Evolutionary conservation across 1,140 invertebrate genomes (phyloP).

Genomic region (Cylas formicarius): DNA sequence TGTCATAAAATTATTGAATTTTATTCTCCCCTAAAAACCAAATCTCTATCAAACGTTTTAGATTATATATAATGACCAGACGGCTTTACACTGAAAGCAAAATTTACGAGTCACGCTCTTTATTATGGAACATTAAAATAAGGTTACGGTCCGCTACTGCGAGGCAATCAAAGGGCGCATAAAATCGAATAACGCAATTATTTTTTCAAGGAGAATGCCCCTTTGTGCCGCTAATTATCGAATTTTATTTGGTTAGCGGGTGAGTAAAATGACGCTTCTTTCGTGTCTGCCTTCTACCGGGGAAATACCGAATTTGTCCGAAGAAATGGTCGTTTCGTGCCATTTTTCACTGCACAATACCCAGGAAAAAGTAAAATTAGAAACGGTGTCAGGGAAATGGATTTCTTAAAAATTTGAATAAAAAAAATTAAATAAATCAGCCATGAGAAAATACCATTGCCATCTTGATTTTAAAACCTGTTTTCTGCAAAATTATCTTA

Average conservation of each 20-base stretch:
- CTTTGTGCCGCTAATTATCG: constrained; percentile 16
- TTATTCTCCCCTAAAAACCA: constrained; percentile 34
- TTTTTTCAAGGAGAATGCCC: constrained; percentile 15
- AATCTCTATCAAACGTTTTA: constrained; percentile 35
- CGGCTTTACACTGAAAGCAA: constrained; percentile 26
- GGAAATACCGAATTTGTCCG: no score
- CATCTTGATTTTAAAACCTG: no score
- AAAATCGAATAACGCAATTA: constrained; percentile 24
- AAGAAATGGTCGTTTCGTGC: no score
- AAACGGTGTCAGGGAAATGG: no score
- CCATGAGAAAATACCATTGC: no score
- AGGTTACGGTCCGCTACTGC: constrained; percentile 21
- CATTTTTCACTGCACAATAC: no score
- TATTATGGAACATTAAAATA: constrained; percentile 29
- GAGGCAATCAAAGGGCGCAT: constrained; percentile 22
- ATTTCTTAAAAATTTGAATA: no score
- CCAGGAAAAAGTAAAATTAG: no score
- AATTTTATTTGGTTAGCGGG: constrained; percentile 12
- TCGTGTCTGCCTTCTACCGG: no score
- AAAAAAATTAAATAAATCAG: no score
- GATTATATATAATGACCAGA: constrained; percentile 35
- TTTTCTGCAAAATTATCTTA: no score
- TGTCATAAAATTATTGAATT: constrained; percentile 39
- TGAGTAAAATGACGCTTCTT: no score
- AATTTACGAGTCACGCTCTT: constrained; percentile 27